phyloP scores from a whole-genome alignment of 2,888 invertebrate genomes.

The Polia nebulosa region DNA sequence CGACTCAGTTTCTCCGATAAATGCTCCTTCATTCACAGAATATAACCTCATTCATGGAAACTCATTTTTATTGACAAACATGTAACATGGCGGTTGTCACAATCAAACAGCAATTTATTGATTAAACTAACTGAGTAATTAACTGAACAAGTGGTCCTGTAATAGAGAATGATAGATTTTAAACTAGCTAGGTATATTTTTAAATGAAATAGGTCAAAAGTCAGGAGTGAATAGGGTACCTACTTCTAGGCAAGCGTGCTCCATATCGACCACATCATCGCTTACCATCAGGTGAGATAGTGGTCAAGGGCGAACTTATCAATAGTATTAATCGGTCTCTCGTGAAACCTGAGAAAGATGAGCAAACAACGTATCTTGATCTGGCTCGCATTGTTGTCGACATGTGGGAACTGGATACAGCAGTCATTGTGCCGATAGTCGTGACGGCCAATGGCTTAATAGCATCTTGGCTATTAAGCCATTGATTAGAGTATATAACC shows the following conservation, averaged over 20 bases:
- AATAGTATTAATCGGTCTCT: too few relatives aligned
- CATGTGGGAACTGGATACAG: too few relatives aligned
- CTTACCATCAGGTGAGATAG: too few relatives aligned
- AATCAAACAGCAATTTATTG: conserved; percentile 13
- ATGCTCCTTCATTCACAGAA: conserved; percentile 9
- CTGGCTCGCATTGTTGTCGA: too few relatives aligned
- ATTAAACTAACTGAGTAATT: conserved; percentile 20
- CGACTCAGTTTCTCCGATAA: background rate
- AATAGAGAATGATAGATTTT: conserved; percentile 25
- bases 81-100: background rate
- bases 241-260: background rate
- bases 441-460: too few relatives aligned
- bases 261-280: background rate
- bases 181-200: conserved; percentile 5
- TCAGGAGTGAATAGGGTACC: background rate
- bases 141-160: background rate
- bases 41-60: conserved; percentile 3
- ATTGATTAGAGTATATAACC: too few relatives aligned
- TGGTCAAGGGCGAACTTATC: too few relatives aligned
- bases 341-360: too few relatives aligned
- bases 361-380: too few relatives aligned
- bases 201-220: background rate
- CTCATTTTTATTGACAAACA: conserved; percentile 14
- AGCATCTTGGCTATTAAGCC: too few relatives aligned
- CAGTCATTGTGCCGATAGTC: too few relatives aligned